phyloP scores from a whole-genome alignment of 2,113 vertebrate species.

The Aptenodytes forsteri region DNA sequence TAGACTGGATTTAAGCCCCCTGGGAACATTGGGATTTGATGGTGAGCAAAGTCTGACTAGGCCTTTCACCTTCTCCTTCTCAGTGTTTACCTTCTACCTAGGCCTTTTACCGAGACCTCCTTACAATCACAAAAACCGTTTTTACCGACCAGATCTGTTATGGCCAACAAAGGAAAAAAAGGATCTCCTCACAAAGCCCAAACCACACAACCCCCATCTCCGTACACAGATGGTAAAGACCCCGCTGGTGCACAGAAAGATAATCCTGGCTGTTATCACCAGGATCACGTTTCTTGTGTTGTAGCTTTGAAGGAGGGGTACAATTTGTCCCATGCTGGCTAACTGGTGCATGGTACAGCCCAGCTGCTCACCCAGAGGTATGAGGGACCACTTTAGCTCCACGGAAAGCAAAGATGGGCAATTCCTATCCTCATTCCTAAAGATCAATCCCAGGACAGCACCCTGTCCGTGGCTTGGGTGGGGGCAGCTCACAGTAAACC shows the following conservation, averaged over 20 bases:
- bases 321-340: background rate
- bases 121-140: fast-evolving
- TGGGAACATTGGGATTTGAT: background rate
- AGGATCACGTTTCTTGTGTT: background rate
- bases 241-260: background rate
- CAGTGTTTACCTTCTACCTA: background rate
- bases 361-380: background rate
- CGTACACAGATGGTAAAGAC: fast-evolving
- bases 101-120: background rate
- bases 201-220: background rate
- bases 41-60: background rate
- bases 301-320: background rate
- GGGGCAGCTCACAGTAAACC: background rate
- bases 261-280: background rate
- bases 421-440: background rate
- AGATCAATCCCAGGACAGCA: background rate
- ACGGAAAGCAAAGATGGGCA: background rate
- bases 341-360: background rate
- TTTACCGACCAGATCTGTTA: background rate
- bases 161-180: background rate
- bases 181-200: background rate
- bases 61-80: background rate
- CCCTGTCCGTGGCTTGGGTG: fast-evolving
- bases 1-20: background rate
- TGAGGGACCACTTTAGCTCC: background rate